Evolutionary conservation across 2,797 vertebrate genomes (phyloP).

Genomic region (Enteromius viviparus): DNA sequence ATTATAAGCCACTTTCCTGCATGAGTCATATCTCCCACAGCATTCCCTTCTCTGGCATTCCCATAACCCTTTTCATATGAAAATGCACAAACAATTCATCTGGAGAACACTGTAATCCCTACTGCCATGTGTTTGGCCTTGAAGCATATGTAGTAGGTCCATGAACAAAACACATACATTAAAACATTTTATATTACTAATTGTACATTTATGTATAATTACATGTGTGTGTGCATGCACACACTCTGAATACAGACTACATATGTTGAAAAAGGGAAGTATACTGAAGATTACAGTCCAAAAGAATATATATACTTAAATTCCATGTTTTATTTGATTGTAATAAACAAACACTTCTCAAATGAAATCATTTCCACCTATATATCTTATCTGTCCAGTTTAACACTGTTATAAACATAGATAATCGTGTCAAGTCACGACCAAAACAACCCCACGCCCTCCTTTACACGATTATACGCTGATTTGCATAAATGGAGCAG

Average conservation of each 20-base stretch:
- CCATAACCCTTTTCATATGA: constrained; percentile 25
- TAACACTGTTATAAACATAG: background rate
- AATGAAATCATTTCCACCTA: background rate
- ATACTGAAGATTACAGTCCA: background rate
- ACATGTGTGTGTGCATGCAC: background rate
- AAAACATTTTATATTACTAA: background rate
- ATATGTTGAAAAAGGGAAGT: background rate
- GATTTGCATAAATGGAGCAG: constrained; percentile 43
- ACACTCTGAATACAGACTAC: background rate
- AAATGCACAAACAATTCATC: constrained; percentile 30
- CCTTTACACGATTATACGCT: background rate
- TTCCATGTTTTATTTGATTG: background rate
- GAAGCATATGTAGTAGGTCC: background rate
- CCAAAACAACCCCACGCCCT: constrained; percentile 7
- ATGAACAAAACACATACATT: background rate
- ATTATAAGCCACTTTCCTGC: constrained; percentile 53
- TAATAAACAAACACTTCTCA: background rate
- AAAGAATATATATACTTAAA: background rate
- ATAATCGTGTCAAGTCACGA: background rate
- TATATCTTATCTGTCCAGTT: background rate
- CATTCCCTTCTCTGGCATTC: constrained; percentile 40
- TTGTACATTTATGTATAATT: background rate
- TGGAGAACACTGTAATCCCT: background rate
- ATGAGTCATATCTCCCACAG: constrained; percentile 73
- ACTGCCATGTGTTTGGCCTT: background rate